These are phyloP conservation scores for Beroe ovata DNA, from an alignment of 37 sponge, comb jelly and placozoan species.

Conservation along the genomic window DNA sequence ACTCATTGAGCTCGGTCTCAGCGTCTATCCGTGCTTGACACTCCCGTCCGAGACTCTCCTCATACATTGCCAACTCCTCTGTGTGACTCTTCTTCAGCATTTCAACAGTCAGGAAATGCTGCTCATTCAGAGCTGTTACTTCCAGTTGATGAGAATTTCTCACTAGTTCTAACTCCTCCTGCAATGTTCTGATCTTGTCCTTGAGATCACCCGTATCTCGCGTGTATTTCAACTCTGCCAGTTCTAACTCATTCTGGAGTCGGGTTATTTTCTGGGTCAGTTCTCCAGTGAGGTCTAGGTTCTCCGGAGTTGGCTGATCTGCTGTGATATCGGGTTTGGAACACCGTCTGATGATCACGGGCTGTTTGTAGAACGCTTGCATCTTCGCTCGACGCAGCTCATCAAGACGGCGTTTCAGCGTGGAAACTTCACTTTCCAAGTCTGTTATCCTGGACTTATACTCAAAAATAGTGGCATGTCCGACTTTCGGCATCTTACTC, in stretches of 20 bases:
- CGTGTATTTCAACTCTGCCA: not conserved
- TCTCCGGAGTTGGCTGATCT: not conserved
- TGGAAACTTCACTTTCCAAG: conserved; percentile 39
- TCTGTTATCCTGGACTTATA: conserved; percentile 42
- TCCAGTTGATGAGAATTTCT: not conserved
- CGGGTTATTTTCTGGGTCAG: conserved; percentile 43
- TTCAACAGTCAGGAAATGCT: not conserved
- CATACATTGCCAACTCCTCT: conserved; percentile 40
- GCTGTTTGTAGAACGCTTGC: conserved; percentile 37
- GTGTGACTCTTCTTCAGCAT: conserved; percentile 19
- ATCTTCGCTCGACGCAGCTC: conserved; percentile 55
- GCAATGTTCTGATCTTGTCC: not conserved
- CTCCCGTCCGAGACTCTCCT: conserved; percentile 3
- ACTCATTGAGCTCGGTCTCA: conserved; percentile 39
- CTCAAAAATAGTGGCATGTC: conserved; percentile 6
- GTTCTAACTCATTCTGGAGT: conserved; percentile 33
- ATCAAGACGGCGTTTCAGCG: conserved; percentile 46
- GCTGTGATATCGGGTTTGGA: conserved; percentile 8
- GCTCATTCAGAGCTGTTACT: not conserved
- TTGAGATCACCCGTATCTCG: conserved; percentile 28
- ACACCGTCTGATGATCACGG: not conserved
- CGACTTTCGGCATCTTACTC: conserved; percentile 45
- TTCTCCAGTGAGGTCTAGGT: not conserved
- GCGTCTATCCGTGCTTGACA: conserved; percentile 10
- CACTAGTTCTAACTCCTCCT: conserved; percentile 7